Percentiles rank a stretch among this genome's conserved stretches.
These are phyloP conservation scores for Lypha dubia DNA, from an alignment of 2,888 invertebrate species.

Conservation along the genomic window DNA sequence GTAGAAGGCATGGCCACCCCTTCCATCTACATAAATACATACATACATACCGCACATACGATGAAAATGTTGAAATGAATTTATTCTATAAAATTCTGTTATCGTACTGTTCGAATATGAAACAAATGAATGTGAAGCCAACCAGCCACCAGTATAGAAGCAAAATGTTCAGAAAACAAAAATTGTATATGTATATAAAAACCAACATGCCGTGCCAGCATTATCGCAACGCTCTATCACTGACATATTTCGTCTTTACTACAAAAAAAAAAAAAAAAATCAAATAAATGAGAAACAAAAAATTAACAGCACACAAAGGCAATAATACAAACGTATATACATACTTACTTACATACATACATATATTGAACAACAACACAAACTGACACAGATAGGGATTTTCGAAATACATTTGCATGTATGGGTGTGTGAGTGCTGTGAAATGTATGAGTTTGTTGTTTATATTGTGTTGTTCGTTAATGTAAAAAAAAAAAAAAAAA, in stretches of 20 bases:
- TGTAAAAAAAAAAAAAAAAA: conserved; percentile 53
- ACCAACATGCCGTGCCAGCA: conserved; percentile 73
- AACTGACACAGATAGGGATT: conserved; percentile 54
- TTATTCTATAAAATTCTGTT: conserved; percentile 48
- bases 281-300: conserved; percentile 63
- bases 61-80: conserved; percentile 4
- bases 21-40: background rate
- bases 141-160: conserved; percentile 57
- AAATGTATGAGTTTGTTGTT: conserved; percentile 44
- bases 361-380: background rate
- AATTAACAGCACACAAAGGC: conserved; percentile 76
- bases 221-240: conserved; percentile 75
- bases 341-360: conserved; percentile 16
- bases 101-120: conserved; percentile 27
- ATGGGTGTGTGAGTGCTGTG: background rate
- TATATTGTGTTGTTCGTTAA: conserved; percentile 33
- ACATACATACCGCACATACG: background rate
- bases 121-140: conserved; percentile 62
- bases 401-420: background rate
- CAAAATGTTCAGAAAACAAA: conserved; percentile 67
- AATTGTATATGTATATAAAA: conserved; percentile 43
- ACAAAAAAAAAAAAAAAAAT: conserved; percentile 46
- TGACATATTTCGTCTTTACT: conserved; percentile 76
- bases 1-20: no score
- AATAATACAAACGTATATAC: conserved; percentile 75